A percentile compares a stretch with the other conserved stretches of the same genome.
Conservation (phyloP, 2,113 vertebrate species). For the Merops nubicus region DNA sequence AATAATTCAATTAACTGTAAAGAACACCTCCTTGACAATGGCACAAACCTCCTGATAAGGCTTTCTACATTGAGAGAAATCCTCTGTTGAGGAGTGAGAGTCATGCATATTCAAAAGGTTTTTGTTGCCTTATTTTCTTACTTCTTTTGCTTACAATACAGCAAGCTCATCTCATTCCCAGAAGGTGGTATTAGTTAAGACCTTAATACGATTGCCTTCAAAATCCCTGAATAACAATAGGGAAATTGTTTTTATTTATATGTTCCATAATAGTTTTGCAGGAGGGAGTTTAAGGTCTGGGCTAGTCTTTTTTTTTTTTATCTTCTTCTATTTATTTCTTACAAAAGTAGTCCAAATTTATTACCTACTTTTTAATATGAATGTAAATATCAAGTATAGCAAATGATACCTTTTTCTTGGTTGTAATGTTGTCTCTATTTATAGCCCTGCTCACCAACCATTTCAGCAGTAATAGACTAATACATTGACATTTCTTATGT, state of each 20-base stretch:
- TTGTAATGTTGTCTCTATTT: neutral
- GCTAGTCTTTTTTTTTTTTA: neutral
- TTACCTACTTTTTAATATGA: neutral
- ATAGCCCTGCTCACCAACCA: neutral
- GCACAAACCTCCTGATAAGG: neutral
- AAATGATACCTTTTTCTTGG: neutral
- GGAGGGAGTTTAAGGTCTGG: neutral
- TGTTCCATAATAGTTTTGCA: neutral
- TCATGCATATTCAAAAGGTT: neutral
- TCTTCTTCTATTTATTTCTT: neutral
- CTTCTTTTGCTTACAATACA: slow-evolving; percentile 77
- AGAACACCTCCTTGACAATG: neutral
- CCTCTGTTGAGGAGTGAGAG: neutral
- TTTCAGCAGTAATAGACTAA: neutral
- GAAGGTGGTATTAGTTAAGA: slow-evolving; percentile 77
- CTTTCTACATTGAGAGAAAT: neutral
- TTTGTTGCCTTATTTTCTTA: neutral
- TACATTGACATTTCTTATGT: neutral
- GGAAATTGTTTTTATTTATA: neutral
- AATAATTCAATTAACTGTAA: slow-evolving; percentile 4
- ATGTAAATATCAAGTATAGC: neutral
- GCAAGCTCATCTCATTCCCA: slow-evolving; percentile 75
- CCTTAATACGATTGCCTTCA: slow-evolving; percentile 79
- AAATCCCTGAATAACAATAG: slow-evolving; percentile 73
- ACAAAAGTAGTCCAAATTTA: neutral